Conservation (phyloP, 2,888 invertebrate genomes). For the Hecatera dysodea region DNA sequence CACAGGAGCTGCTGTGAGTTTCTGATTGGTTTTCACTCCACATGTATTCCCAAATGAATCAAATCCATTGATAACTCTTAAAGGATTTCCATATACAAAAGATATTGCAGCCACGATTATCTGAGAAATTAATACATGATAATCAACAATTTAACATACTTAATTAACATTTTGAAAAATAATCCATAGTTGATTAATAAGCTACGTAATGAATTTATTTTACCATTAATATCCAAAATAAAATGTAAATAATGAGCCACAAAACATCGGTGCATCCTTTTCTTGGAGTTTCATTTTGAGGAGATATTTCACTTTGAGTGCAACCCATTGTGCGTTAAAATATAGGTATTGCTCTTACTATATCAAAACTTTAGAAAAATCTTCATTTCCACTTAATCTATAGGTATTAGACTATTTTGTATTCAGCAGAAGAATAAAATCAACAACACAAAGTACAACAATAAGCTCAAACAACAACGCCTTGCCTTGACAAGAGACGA, state of each 20-base stretch:
- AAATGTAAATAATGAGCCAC: slow-evolving; percentile 94
- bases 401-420: background rate
- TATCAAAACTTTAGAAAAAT: background rate
- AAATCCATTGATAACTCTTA: slow-evolving; percentile 96
- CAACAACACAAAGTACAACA: too few species aligned
- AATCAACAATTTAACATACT: background rate
- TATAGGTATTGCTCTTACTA: background rate
- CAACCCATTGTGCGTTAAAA: slow-evolving; percentile 91
- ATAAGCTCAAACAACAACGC: slow-evolving; percentile 18
- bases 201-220: slow-evolving; percentile 65
- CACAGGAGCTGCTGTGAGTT: slow-evolving; percentile 93
- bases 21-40: slow-evolving; percentile 95
- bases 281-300: slow-evolving; percentile 91
- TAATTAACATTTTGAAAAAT: background rate
- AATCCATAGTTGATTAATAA: background rate
- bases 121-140: slow-evolving; percentile 74
- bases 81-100: slow-evolving; percentile 96
- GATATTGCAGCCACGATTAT: slow-evolving; percentile 96
- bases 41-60: slow-evolving; percentile 99
- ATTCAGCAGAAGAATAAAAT: background rate
- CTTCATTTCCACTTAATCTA: slow-evolving; percentile 33
- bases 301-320: slow-evolving; percentile 92
- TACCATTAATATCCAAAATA: slow-evolving; percentile 97
- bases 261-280: slow-evolving; percentile 96
- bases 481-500: too few species aligned